Base-by-base conservation (phyloP, 1,140 invertebrate species). In the Macrostomum lignano region DNA sequence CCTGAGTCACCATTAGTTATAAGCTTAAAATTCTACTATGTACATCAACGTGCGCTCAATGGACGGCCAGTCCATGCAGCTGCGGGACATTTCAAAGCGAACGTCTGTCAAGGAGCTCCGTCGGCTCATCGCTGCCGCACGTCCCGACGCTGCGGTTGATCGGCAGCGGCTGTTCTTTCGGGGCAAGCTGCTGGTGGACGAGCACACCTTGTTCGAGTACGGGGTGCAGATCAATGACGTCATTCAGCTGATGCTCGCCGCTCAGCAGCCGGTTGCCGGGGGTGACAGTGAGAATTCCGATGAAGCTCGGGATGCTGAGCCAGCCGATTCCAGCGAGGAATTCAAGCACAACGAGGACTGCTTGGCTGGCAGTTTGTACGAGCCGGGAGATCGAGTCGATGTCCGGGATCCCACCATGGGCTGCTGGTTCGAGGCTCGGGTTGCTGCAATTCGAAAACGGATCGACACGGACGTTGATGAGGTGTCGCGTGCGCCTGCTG, bases 101-200 rank as follows among this genome's bases (percentile, higher is more conserved):
- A 65, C 62, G 1, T 60, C 23, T 14, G 57, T 68, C 2, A 51
- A 62, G 39, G 60, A 65, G 11, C 46, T 69, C 10, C 51, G 65
- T 36, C 63, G 68, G 47, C 60, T 72, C 25, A 44, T 52, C 3
- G 47, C 51, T 23, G 44, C 51, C 3, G 47, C 51, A 24, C 38
- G 37, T 17, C 59, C 59, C 40, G 48, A 63, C 7, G 52, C 71
- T 10, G 45, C 65, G 25, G 45, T 53, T 6, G 58, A 65, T 22
- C 46, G 60, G 21, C 72, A 74, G 47, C 57, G 66, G 33, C 52
- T 77, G 10, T 72, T 73, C 45, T 75, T 70, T 44, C 63, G 70
- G 31, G 74, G 74, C 10, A 77, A 77, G 54, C 64, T 71, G 68
- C 49, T 76, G 25, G 70, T 72, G 49, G 63, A 74, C 64, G 67